Evolutionary conservation across 2,888 invertebrate genomes (phyloP).

Genomic region (Cacoxenus indagator): DNA sequence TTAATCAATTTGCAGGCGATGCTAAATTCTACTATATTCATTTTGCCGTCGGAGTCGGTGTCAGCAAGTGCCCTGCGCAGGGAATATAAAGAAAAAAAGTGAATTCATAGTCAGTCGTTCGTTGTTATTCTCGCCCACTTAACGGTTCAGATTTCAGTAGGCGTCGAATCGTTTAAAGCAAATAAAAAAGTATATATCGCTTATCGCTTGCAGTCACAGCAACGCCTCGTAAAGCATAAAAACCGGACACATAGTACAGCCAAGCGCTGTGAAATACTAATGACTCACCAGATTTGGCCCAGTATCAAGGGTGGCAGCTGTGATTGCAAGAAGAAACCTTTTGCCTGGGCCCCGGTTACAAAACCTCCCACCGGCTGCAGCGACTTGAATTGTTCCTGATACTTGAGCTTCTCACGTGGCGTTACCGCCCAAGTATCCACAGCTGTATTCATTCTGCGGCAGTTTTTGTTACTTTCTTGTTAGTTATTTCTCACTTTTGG

Average conservation of each 20-base stretch:
- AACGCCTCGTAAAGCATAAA: constrained; percentile 24
- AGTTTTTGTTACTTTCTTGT: no score
- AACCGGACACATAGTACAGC: background rate
- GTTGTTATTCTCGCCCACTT: no score
- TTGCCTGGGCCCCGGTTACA: constrained; percentile 93
- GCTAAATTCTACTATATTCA: constrained; percentile 96
- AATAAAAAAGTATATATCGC: constrained; percentile 9
- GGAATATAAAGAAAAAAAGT: no score
- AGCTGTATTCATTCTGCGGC: constrained; percentile 67
- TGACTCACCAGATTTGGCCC: constrained; percentile 93
- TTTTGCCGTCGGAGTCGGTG: constrained; percentile 95
- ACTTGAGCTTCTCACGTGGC: constrained; percentile 87
- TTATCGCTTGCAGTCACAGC: constrained; percentile 20
- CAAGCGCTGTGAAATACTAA: background rate
- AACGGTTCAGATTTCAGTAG: no score
- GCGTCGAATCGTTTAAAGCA: constrained; percentile 12
- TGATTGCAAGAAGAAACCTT: constrained; percentile 92
- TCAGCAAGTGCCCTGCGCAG: constrained; percentile 93
- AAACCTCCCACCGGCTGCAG: constrained; percentile 89
- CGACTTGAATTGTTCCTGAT: constrained; percentile 91
- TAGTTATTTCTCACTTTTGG: background rate
- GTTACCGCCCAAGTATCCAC: constrained; percentile 90
- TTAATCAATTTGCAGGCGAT: constrained; percentile 98
- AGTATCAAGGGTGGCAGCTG: constrained; percentile 90
- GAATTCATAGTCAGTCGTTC: no score